Evolutionary conservation across 2,113 vertebrate species (phyloP).

Genomic region (Carollia perspicillata): DNA sequence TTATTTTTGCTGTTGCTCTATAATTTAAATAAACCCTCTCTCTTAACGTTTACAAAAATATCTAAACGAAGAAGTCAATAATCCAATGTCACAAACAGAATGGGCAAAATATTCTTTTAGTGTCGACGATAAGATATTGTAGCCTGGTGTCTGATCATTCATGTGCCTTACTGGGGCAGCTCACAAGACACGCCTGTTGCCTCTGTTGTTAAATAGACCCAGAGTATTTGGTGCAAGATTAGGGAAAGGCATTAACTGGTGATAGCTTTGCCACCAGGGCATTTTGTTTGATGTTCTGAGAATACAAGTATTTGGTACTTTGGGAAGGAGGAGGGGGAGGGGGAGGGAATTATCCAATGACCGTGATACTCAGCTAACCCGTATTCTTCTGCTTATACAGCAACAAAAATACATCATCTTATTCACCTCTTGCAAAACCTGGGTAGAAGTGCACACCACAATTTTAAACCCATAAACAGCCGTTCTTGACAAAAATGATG

Average conservation of each 20-base stretch:
- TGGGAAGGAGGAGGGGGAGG: neutral
- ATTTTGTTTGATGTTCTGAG: constrained; percentile 49
- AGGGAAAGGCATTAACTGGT: neutral
- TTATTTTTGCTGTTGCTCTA: neutral
- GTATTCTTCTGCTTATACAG: constrained; percentile 42
- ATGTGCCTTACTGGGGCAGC: neutral
- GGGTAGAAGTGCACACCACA: constrained; percentile 63
- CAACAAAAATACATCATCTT: constrained; percentile 52
- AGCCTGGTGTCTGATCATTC: neutral
- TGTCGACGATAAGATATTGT: neutral
- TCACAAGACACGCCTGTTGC: neutral
- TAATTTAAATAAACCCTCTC: constrained; percentile 37
- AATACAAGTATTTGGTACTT: constrained; percentile 11
- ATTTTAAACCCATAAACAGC: constrained; percentile 74
- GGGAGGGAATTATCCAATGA: constrained; percentile 25
- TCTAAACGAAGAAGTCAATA: neutral
- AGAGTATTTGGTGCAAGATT: neutral
- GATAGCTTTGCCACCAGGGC: neutral
- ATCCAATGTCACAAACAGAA: constrained; percentile 45
- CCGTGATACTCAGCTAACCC: constrained; percentile 51
- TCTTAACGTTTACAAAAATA: constrained; percentile 20
- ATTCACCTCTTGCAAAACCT: constrained; percentile 64
- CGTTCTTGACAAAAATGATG: constrained; percentile 62
- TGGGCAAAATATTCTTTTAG: constrained; percentile 39
- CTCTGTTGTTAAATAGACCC: neutral